Evolutionary conservation across 1,140 invertebrate genomes (phyloP), one percentile per base, ranked within the genome.

Genomic region (Dreissena rostriformis): DNA sequence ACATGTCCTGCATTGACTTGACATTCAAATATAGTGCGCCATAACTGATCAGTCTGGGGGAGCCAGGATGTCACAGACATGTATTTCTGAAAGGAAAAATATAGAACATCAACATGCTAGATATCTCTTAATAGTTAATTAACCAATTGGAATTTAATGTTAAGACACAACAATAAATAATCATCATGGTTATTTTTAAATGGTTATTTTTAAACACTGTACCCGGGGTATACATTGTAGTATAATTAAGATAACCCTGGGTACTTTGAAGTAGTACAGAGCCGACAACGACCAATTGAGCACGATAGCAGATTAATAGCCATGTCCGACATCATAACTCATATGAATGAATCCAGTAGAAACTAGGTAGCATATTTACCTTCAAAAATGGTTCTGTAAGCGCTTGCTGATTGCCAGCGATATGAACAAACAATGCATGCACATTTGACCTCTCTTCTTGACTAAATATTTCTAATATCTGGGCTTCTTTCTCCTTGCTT

Each of bases 321-420:
- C 8, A 5, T 5, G 8, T 39, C 39, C 2, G 39, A 39, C 39
- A 39, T 39, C 39, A 39, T 39, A 39, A 5, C 39, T 39, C 39
- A 39, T 39, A 39, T 39, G 39, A 39, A 39, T 39, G 39, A 39
- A 39, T 5, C 39, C 39, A 39, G 39, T 39, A 39, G 39, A 39
- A 39, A 8, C 39, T 2, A 8, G 39, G 39, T 39, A 39, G 39
- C 39, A 5, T 39, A 39, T 28, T 12, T 76, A 74, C 66, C 80
- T 86, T 79, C 53, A 83, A 61, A 71, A 87, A 81, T 52, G 85
- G 76, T 71, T 87, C 86, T 66, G 79, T 83, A 11, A 82, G 65
- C 51, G 83, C 73, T 14, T 68, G 73, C 61, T 88, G 82, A 67
- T 84, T 87, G n/a, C 72, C 80, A n/a, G 84, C 70, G 28, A 88